Evolutionary conservation across 2,113 vertebrate genomes (phyloP).

Genomic region (Pygoscelis adeliae): DNA sequence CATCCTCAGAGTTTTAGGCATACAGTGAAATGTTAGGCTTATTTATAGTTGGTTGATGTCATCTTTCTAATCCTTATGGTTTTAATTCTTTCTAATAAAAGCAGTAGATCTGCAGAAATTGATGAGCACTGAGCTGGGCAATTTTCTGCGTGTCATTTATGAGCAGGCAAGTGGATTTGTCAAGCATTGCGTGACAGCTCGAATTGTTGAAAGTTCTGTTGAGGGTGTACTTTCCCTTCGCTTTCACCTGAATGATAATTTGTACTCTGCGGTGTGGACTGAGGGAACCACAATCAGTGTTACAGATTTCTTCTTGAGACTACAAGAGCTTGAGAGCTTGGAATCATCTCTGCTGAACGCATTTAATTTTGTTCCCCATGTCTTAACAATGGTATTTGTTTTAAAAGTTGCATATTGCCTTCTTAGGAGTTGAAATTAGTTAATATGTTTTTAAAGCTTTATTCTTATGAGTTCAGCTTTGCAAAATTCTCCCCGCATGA

Average conservation of each 20-base stretch:
- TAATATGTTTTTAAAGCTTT: neutral
- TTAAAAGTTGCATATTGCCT: neutral
- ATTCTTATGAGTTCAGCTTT: neutral
- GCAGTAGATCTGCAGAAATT: neutral
- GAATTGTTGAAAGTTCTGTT: neutral
- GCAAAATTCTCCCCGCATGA: neutral
- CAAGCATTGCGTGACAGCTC: neutral
- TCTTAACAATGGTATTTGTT: neutral
- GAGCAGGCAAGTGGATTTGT: neutral
- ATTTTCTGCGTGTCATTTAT: neutral
- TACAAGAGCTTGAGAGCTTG: neutral
- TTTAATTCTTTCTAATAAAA: neutral
- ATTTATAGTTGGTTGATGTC: neutral
- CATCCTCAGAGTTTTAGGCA: neutral
- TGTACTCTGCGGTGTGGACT: neutral
- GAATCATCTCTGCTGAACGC: neutral
- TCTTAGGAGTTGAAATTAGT: neutral
- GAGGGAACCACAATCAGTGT: neutral
- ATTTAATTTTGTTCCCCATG: neutral
- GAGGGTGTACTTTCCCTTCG: neutral
- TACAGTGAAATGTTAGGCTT: neutral
- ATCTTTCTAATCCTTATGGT: neutral
- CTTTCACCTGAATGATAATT: neutral
- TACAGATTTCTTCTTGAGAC: neutral
- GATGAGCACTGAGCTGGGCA: neutral